Conservation (phyloP, 1,140 invertebrate genomes). For the Cherax destructor region DNA sequence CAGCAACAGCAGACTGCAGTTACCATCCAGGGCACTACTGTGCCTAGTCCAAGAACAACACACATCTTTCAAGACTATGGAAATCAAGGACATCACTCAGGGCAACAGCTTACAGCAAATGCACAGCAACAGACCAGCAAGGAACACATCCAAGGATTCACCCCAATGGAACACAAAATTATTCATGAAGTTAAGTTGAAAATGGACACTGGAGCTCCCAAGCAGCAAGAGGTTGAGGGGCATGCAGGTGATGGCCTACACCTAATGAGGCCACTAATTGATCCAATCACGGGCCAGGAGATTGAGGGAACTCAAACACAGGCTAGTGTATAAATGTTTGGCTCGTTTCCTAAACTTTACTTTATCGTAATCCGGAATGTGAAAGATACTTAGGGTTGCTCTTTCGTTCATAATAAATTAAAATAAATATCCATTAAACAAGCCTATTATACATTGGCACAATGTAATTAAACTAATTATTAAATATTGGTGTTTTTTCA, state of each 20-base stretch:
- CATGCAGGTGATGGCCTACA: conserved; percentile 54
- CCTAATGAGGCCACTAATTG: conserved; percentile 61
- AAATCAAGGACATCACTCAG: conserved; percentile 52
- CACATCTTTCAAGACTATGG: conserved; percentile 62
- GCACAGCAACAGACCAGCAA: conserved; percentile 54
- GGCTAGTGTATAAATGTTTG: conserved; percentile 40
- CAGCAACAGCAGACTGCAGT: conserved; percentile 61
- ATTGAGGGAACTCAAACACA: conserved; percentile 61
- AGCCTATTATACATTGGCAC: neutral
- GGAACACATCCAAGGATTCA: conserved; percentile 51
- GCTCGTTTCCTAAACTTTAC: neutral
- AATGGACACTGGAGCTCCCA: conserved; percentile 40
- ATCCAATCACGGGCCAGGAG: conserved; percentile 60
- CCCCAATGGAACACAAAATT: conserved; percentile 54
- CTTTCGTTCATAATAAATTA: neutral
- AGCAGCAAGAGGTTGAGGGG: conserved; percentile 58
- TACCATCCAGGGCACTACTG: conserved; percentile 50
- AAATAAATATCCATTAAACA: neutral
- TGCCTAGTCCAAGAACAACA: conserved; percentile 56
- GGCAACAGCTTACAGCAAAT: conserved; percentile 30
- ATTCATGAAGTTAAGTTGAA: conserved; percentile 64
- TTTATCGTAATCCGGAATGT: neutral
- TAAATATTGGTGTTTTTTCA: conserved; percentile 8
- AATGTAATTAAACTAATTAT: neutral
- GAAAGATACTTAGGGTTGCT: neutral